Base-by-base conservation (phyloP, 1,140 invertebrate species). In the Adoxophyes honmai region DNA sequence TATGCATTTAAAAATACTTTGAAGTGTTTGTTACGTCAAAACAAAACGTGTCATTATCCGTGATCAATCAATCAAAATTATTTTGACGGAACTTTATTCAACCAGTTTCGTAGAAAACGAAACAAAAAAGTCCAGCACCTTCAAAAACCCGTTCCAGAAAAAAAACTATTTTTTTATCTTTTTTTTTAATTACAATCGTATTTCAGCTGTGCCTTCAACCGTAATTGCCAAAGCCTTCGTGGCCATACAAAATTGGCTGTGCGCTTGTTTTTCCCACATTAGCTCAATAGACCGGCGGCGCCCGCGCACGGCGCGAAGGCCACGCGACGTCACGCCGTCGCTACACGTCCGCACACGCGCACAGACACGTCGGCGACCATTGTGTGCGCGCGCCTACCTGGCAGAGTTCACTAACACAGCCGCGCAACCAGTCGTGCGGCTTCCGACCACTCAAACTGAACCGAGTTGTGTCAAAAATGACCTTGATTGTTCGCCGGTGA, bases 351-450 rank as follows among this genome's bases (percentile, higher is more conserved):
- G 56, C 68, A 66, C 58, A 57, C 62, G 64, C 62, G 56, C 52
- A 58, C 62, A 59, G 28, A 72, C 77, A 78, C 70, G 15, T 37
- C 34, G 8, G n/a, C 73, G 57, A 61, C 37, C 55, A 75, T 71
- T 73, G 70, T 75, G 64, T 63, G 66, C 61, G 48, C 53, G 35
- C 21, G 66, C 70, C 70, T 79, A 75, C 78, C 73, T 75, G 70
- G 68, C 68, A 69, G 54, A 79, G 70, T 78, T 81, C 75, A 86
- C 78, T 78, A 81, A 83, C 81, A 86, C 77, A 75, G 59, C 61
- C 55, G 55, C 48, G 69, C 71, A 75, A 75, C 72, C 68, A n/a
- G n/a, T 70, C 69, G 75, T 63, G 75, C 55, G 59, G 57, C 58
- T 48, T 33, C 4, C 28, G 10, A 48, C 14, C 7, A 48, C 21